Conservation (phyloP, 1,140 invertebrate species). For the Caenorhabditis tropicalis region DNA sequence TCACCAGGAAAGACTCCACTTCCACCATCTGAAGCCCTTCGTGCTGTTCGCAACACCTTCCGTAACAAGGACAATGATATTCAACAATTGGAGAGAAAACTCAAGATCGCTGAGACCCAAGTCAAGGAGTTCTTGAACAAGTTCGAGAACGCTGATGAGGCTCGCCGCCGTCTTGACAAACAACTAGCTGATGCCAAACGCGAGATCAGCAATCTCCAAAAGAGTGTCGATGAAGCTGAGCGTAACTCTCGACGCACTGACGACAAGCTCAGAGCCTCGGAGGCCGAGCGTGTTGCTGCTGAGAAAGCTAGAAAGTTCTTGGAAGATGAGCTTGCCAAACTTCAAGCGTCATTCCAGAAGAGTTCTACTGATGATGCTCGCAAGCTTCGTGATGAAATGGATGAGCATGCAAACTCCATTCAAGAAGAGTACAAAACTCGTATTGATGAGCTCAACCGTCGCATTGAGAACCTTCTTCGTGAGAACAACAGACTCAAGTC, state of each 20-base stretch:
- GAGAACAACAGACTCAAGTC: slow-evolving; percentile 66
- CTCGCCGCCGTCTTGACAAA: slow-evolving; percentile 65
- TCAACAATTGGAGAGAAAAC: slow-evolving; percentile 67
- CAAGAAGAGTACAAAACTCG: slow-evolving; percentile 70
- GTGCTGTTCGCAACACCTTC: slow-evolving; percentile 64
- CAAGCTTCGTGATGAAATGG: slow-evolving; percentile 66
- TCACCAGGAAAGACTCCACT: slow-evolving; percentile 63
- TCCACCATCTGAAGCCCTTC: slow-evolving; percentile 67
- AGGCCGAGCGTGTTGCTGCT: slow-evolving; percentile 62
- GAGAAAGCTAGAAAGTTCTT: slow-evolving; percentile 68
- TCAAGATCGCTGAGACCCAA: slow-evolving; percentile 66
- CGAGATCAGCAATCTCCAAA: slow-evolving; percentile 64
- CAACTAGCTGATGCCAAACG: slow-evolving; percentile 67
- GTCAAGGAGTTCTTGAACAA: slow-evolving; percentile 66
- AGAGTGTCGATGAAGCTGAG: slow-evolving; percentile 64
- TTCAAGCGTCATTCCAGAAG: slow-evolving; percentile 70
- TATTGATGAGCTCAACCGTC: slow-evolving; percentile 68
- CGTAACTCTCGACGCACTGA: slow-evolving; percentile 65
- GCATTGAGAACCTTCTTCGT: slow-evolving; percentile 64
- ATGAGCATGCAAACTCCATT: slow-evolving; percentile 64
- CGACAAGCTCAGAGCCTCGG: slow-evolving; percentile 65
- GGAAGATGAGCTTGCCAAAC: slow-evolving; percentile 66
- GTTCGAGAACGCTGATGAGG: slow-evolving; percentile 67
- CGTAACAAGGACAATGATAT: slow-evolving; percentile 72
- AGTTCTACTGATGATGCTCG: slow-evolving; percentile 63